Base-by-base conservation (phyloP, 1,140 invertebrate genomes). In the Bombus haemorrhoidalis region DNA sequence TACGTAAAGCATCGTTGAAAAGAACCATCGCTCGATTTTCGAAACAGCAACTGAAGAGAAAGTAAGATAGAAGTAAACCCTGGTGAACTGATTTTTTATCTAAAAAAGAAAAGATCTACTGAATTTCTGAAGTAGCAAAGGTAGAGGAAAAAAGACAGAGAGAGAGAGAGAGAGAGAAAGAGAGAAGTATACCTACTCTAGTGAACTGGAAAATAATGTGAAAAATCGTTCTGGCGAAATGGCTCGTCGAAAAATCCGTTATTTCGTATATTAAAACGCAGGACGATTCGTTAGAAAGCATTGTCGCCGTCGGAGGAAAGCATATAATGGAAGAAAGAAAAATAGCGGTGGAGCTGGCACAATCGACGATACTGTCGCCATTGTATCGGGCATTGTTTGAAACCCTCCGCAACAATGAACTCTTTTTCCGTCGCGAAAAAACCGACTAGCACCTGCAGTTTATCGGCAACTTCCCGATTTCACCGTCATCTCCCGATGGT, bases 371-470 rank as follows among this genome's bases (percentile, higher is more conserved):
- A 73, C 71, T 62, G 62, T 78, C 59, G 77, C 64, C 74, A 91
- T 88, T 91, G 90, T 91, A 80, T 47, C 69, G 47, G 8, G n/a
- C 69, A 90, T 91, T 92, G 91, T 92, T 89, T 92, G 91, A 91
- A 86, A 87, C 83, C 85, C 89, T 81, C 73, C 76, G 79, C 87
- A 77, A 90, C 89, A 89, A 90, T 85, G 78, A 77, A 89, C 74
- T 87, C 73, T 75, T 83, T 68, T 89, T 87, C 74, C 64, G 68
- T 76, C 84, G 77, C 34, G 66, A 78, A 73, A 75, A 85, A 32
- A 41, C 62, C 22, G n/a, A n/a, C 34, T 13, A 43, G 53, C 22
- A n/a, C n/a, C 34, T 68, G 34, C 57, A 41, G 41, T 68, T 28
- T 69, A 68, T 80, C 66, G 41, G 34, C 62, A 15, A 81, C 47